Evolutionary conservation across 2,888 invertebrate genomes (phyloP), one percentile per base, ranked within the genome.

Genomic region (Platycnemis pennipes): DNA sequence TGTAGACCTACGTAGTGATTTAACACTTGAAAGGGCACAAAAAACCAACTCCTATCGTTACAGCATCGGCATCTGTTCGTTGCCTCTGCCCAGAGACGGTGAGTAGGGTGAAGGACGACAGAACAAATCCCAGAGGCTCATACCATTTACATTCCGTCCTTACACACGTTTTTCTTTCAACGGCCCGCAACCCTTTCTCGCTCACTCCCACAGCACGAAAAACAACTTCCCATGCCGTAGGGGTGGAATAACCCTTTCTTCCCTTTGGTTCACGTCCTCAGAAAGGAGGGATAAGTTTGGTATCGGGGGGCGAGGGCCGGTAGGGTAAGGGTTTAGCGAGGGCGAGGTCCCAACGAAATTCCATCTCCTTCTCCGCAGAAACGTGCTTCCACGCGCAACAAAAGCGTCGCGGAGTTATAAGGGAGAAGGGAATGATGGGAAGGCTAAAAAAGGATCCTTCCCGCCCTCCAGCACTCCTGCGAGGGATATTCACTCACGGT

Each of bases 221-320:
- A 63, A 63, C 63, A 63, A 16, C 63, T 26, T 26, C 26, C 26
- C 26, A 16, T 16, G 77, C 77, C 37, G 4, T 16, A 37, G 77
- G 77, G 77, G 77, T 77, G 37, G 37, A 77, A 77, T 31, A 77
- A 77, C 77, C 77, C 77, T 37, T 77, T 77, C 22, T 77, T 77
- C 37, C 37, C 77, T 77, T 77, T 77, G 31, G 31, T 13, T 16
- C 31, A 2, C 77, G 77, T 77, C 37, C 37, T 37, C 16, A 77
- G n/a, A 5, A n/a, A n/a, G 63, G n/a, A n/a, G 8, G 63, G 63
- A 22, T 22, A 63, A 63, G 63, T 63, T 63, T 63, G 77, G 31
- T 37, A 63, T 7, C 5, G 26, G 37, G 31, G 37, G 37, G 77
- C 2, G 31, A 26, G 19, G 63, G 7, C n/a, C 26, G 77, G n/a